Conservation (phyloP, 2,888 invertebrate species). For the Phoronis australis region DNA sequence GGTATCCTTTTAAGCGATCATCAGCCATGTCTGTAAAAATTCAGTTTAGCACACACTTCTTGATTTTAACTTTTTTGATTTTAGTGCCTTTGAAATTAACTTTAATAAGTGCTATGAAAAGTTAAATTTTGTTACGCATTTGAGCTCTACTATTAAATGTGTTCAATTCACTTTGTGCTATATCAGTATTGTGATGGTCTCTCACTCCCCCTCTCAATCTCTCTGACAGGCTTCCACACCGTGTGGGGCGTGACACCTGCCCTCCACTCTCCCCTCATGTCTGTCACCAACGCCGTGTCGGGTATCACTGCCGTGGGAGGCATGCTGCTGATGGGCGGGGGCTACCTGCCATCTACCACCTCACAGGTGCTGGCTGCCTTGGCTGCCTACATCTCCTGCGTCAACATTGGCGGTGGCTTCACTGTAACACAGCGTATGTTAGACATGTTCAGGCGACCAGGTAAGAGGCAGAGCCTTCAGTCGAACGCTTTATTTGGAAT, state of each 20-base stretch:
- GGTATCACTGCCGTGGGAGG: slow-evolving; percentile 91
- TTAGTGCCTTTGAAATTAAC: too few species aligned
- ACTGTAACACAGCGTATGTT: slow-evolving; percentile 84
- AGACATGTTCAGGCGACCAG: slow-evolving; percentile 75
- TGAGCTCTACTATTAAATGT: too few species aligned
- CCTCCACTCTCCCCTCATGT: slow-evolving; percentile 85
- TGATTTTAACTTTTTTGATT: too few species aligned
- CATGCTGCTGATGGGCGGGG: slow-evolving; percentile 78
- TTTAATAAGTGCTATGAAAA: too few species aligned
- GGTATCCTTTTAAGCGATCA: too few species aligned
- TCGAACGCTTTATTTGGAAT: neutral
- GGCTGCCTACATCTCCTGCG: slow-evolving; percentile 80
- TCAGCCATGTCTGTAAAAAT: too few species aligned
- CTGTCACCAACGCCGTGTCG: slow-evolving; percentile 86
- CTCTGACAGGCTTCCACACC: slow-evolving; percentile 67
- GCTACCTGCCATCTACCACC: slow-evolving; percentile 67
- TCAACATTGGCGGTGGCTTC: slow-evolving; percentile 88
- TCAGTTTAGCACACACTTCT: too few species aligned
- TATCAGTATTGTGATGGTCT: neutral
- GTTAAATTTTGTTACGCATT: too few species aligned
- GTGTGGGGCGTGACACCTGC: slow-evolving; percentile 91
- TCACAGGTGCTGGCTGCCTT: slow-evolving; percentile 70
- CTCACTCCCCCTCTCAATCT: neutral
- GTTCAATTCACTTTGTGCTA: too few species aligned
- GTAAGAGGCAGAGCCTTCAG: slow-evolving; percentile 22